These are phyloP conservation scores for Aphaenogaster ashmeadi DNA, from an alignment of 1,140 invertebrate species.

Conservation along the genomic window DNA sequence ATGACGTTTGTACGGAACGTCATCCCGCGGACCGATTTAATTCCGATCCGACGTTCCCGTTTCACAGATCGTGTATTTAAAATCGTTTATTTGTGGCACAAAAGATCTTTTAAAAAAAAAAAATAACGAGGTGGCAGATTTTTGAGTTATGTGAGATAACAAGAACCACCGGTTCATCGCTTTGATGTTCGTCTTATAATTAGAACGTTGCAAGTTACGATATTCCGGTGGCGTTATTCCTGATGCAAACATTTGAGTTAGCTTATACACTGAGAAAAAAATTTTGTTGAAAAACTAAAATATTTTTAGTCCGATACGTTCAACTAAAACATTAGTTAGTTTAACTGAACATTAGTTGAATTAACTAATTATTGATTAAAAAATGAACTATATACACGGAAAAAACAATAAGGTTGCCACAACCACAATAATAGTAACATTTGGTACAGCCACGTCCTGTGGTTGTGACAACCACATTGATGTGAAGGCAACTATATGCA, in stretches of 20 bases:
- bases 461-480: too few relatives aligned
- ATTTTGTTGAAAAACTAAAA: too few relatives aligned
- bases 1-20: background rate
- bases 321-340: too few relatives aligned
- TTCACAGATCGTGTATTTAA: background rate
- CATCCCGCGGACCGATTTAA: background rate
- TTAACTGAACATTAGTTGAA: too few relatives aligned
- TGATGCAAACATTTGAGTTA: background rate
- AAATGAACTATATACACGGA: too few relatives aligned
- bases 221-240: background rate
- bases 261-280: background rate
- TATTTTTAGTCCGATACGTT: too few relatives aligned
- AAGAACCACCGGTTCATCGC: background rate
- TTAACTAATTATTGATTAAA: too few relatives aligned
- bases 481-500: too few relatives aligned
- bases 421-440: too few relatives aligned
- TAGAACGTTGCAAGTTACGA: background rate
- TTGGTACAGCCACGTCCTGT: too few relatives aligned
- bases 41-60: background rate
- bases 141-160: constrained; percentile 3
- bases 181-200: constrained; percentile 3
- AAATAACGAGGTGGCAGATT: background rate
- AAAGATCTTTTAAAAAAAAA: too few relatives aligned
- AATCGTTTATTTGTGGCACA: background rate
- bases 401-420: too few relatives aligned